These are phyloP conservation scores for Gymnogyps californianus DNA, from an alignment of 2,113 vertebrate species.

Conservation along the genomic window DNA sequence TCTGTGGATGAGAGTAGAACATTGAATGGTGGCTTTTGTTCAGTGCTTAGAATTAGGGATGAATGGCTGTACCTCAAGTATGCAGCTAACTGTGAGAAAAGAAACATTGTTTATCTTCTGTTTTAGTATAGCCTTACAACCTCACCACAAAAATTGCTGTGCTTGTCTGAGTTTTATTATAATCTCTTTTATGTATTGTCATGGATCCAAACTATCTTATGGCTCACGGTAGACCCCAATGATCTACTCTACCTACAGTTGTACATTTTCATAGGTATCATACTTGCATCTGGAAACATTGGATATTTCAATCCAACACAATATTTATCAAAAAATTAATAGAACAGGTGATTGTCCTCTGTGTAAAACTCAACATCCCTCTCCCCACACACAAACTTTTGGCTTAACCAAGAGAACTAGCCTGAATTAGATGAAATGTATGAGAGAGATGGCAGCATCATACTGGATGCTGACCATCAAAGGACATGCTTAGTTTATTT, in stretches of 20 bases:
- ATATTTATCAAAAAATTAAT: background rate
- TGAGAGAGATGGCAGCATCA: background rate
- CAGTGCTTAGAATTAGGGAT: background rate
- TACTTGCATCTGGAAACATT: background rate
- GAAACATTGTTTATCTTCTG: background rate
- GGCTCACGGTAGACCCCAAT: background rate
- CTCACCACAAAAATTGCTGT: background rate
- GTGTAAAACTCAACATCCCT: background rate
- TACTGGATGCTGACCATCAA: background rate
- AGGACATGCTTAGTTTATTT: background rate
- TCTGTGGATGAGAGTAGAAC: background rate
- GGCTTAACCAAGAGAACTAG: background rate
- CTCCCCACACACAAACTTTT: background rate
- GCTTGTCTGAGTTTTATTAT: background rate
- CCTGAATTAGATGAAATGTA: background rate
- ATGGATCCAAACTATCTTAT: background rate
- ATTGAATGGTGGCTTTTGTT: fast-evolving
- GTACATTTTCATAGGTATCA: background rate
- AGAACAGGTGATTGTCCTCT: background rate
- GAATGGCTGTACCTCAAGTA: background rate
- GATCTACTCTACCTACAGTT: background rate
- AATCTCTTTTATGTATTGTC: background rate
- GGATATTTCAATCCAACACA: background rate
- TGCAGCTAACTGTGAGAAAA: background rate
- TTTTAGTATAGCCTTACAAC: background rate